Percentiles rank a stretch among this genome's conserved stretches.
Evolutionary conservation across 2,113 vertebrate genomes (phyloP).

Genomic region (Mesembrinibis cayennensis): DNA sequence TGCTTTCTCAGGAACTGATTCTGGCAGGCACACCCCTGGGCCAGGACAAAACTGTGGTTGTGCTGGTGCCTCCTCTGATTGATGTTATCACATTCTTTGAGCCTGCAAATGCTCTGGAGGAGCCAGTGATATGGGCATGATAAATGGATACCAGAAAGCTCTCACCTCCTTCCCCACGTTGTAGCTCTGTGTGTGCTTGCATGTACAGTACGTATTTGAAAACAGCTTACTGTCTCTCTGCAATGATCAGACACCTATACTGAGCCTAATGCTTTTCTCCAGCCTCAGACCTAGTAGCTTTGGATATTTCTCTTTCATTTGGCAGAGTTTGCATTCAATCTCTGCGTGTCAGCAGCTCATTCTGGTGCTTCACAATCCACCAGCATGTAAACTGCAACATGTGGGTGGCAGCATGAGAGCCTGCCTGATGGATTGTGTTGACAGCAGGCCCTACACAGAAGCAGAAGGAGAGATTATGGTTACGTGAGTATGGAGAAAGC

Average conservation of each 20-base stretch:
- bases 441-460: not conserved
- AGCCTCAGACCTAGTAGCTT: not conserved
- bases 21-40: not conserved
- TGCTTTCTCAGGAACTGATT: not conserved
- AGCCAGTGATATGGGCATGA: not conserved
- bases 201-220: not conserved
- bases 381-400: accelerated
- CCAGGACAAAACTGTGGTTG: not conserved
- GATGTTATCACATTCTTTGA: not conserved
- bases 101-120: not conserved
- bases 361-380: not conserved
- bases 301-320: not conserved
- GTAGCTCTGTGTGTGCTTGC: not conserved
- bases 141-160: not conserved
- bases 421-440: not conserved
- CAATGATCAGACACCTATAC: no score
- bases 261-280: not conserved
- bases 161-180: not conserved
- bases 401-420: not conserved
- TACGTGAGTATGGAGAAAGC: not conserved
- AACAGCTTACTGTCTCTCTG: not conserved
- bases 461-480: accelerated
- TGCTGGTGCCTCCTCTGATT: not conserved
- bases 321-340: not conserved
- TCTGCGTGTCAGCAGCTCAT: not conserved